These are phyloP conservation scores for Oreonectes daqikongensis DNA, from an alignment of 2,797 vertebrate genomes.

Conservation along the genomic window DNA sequence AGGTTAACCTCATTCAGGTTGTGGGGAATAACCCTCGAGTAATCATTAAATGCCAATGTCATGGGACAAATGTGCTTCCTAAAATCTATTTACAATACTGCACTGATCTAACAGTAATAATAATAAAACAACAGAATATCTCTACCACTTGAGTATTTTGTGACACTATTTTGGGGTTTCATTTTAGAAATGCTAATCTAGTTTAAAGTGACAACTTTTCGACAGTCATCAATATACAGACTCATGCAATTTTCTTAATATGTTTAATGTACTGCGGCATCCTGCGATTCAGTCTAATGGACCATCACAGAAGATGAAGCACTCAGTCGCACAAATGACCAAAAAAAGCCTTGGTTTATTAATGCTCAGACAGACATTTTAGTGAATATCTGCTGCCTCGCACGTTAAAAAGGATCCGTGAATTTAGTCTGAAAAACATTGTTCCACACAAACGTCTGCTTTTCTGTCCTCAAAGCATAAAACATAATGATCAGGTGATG, in stretches of 20 bases:
- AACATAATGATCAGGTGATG: neutral
- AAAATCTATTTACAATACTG: neutral
- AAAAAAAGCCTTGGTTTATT: neutral
- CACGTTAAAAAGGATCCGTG: neutral
- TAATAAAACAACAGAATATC: too few relatives aligned
- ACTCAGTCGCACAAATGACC: neutral
- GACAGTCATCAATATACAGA: neutral
- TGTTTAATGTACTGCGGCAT: neutral
- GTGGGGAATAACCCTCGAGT: slow-evolving; percentile 20
- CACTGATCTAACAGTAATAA: neutral
- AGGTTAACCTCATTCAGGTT: slow-evolving; percentile 34
- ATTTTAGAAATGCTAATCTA: neutral
- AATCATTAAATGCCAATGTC: slow-evolving; percentile 18
- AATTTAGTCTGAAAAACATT: slow-evolving; percentile 2
- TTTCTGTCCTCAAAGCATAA: neutral
- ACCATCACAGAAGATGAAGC: neutral
- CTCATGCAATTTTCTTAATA: neutral
- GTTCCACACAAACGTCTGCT: slow-evolving; percentile 1
- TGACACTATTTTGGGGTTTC: too few relatives aligned
- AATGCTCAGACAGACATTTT: neutral
- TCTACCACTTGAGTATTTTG: too few relatives aligned
- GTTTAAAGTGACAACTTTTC: neutral
- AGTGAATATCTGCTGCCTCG: neutral
- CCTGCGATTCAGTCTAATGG: neutral
- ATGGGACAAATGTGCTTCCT: neutral